Evolutionary conservation across 1,140 invertebrate species (phyloP).

Genomic region (Habropoda laboriosa): DNA sequence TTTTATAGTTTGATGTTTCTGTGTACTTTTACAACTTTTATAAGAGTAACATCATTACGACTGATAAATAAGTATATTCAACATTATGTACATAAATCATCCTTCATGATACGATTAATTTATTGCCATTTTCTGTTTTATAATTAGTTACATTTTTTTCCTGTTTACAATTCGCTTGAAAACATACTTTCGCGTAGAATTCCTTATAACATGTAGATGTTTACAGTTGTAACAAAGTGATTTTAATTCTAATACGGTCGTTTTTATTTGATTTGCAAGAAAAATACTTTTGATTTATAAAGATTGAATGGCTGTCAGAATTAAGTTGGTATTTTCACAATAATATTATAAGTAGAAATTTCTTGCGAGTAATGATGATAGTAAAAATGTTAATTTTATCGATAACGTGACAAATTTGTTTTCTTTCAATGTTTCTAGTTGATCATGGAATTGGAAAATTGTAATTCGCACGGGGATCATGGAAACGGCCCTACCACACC

Average conservation of each 20-base stretch:
- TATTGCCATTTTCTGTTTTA: background rate
- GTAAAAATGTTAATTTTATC: background rate
- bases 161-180: background rate
- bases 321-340: background rate
- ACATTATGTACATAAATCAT: background rate
- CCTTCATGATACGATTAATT: background rate
- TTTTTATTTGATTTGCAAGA: too few relatives aligned
- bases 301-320: background rate
- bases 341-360: background rate
- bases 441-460: constrained; percentile 73
- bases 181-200: background rate
- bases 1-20: background rate
- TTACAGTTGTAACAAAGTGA: background rate
- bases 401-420: constrained; percentile 1
- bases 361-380: background rate
- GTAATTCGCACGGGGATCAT: constrained; percentile 63
- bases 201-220: background rate
- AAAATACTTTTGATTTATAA: background rate
- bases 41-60: background rate
- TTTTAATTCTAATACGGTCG: background rate
- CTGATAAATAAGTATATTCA: background rate
- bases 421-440: constrained; percentile 57
- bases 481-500: constrained; percentile 45
- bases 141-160: background rate
- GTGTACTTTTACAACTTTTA: background rate